A percentile compares a stretch with the other conserved stretches of the same genome.
These are phyloP conservation scores for Philereme transversata DNA, from an alignment of 2,888 invertebrate species.

Conservation along the genomic window DNA sequence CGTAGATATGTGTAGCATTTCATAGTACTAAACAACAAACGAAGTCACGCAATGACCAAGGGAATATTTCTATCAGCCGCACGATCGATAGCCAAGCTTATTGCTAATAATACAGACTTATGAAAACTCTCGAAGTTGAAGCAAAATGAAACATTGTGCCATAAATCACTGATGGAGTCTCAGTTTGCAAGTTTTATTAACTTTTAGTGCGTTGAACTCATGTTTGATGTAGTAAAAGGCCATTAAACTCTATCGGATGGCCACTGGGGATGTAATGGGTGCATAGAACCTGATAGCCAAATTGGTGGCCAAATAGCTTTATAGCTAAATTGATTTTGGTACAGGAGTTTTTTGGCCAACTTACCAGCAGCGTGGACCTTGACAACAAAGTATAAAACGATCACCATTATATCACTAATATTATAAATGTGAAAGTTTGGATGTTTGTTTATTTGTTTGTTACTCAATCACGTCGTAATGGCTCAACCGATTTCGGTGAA, in stretches of 20 bases:
- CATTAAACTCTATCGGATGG: slow-evolving; percentile 26
- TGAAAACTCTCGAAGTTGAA: slow-evolving; percentile 18
- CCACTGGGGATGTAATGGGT: slow-evolving; percentile 8
- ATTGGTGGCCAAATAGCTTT: slow-evolving; percentile 33
- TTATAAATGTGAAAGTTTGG: too few relatives aligned
- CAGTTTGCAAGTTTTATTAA: slow-evolving; percentile 32
- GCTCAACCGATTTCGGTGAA: too few relatives aligned
- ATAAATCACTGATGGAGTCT: slow-evolving; percentile 32
- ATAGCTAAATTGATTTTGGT: slow-evolving; percentile 30
- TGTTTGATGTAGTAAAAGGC: slow-evolving; percentile 23
- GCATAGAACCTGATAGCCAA: slow-evolving; percentile 9
- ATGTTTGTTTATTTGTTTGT: too few relatives aligned
- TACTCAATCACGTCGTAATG: too few relatives aligned
- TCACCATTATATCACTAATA: too few relatives aligned
- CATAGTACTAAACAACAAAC: not conserved
- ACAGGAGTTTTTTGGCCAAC: slow-evolving; percentile 9
- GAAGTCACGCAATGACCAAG: slow-evolving; percentile 5
- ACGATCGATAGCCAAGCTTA: slow-evolving; percentile 1
- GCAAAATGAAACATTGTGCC: slow-evolving; percentile 26
- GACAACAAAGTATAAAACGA: too few relatives aligned
- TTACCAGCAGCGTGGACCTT: not conserved
- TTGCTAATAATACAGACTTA: slow-evolving; percentile 16
- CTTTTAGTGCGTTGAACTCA: slow-evolving; percentile 26
- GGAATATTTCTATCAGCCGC: slow-evolving; percentile 4
- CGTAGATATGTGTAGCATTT: not conserved